Base-by-base conservation (phyloP, 2,888 invertebrate genomes). In the Galerucella pusilla region DNA sequence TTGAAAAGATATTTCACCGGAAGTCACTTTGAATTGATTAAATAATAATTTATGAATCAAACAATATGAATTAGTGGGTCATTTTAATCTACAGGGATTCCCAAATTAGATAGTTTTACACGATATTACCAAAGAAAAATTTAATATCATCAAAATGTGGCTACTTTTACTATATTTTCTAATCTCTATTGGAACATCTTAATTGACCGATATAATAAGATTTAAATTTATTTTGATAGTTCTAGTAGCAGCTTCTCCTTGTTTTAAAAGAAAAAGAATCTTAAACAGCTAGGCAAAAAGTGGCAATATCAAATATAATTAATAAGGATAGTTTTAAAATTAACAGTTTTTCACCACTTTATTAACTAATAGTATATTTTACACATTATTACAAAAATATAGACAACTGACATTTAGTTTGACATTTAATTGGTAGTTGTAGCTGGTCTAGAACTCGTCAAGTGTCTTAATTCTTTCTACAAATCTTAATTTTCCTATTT, bases 331-430 rank as follows among this genome's bases (percentile, higher is more conserved):
- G 2, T 12, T 11, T 49, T 46, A 12, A 12, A 49, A 49, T 49
- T 14, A 49, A 54, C 7, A 14, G 2, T 16, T 54, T 14, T 49
- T 49, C 16, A 54, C n/a, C 54, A 54, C 54, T 54, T 54, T 54
- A 7, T 54, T 14, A 12, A 49, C 49, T 54, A 54, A 54, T 16
- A 54, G 54, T 54, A 54, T 7, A 16, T 6, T 0, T 52, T 52
- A 52, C 52, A 52, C 52, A n/a, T 54, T 16, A 54, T n/a, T 54
- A 54, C 54, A 54, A 54, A 54, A 54, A 54, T 42, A 42, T 54
- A 54, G 54, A 54, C 54, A n/a, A 54, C 54, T 54, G 54, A 54
- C 14, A 54, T 54, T 49, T 49, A 49, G 2, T 46, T 52, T 52
- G n/a, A 52, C 52, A 52, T n/a, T 52, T 35, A 42, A 54, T 54